These are phyloP conservation scores for Gasterosteus nipponicus DNA, from an alignment of 2,113 vertebrate species.

Conservation along the genomic window DNA sequence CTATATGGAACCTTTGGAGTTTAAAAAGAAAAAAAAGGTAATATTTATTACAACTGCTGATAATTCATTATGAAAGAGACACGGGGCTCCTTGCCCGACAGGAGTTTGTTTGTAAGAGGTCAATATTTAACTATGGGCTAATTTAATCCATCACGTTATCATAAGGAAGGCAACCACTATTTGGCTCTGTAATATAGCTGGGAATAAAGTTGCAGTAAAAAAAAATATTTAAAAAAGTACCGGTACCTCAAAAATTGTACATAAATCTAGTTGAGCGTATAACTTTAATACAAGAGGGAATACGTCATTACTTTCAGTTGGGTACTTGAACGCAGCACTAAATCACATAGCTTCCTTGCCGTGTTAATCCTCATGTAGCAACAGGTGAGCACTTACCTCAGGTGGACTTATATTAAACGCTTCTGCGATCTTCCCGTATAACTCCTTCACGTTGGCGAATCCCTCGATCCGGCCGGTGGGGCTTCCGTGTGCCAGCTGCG, in stretches of 20 bases:
- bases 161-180: not conserved
- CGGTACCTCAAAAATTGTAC: not conserved
- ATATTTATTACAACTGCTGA: not conserved
- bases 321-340: slow-evolving; percentile 11
- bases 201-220: not conserved
- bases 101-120: not conserved
- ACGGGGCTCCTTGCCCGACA: not conserved
- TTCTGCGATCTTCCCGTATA: slow-evolving; percentile 87
- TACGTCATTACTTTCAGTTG: not conserved
- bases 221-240: not conserved
- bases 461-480: slow-evolving; percentile 89
- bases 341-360: not conserved
- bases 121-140: not conserved
- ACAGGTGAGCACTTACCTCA: slow-evolving; percentile 82
- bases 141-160: not conserved
- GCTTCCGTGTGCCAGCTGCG: slow-evolving; percentile 94
- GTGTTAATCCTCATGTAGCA: not conserved
- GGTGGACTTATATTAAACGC: slow-evolving; percentile 83
- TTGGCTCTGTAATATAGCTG: not conserved
- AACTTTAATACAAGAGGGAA: not conserved
- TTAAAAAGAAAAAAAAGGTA: not conserved
- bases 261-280: not conserved
- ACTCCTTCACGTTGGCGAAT: slow-evolving; percentile 88
- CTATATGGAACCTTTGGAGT: not conserved
- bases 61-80: not conserved